Conservation (phyloP, 2,888 invertebrate species). For the Ceramica pisi region DNA sequence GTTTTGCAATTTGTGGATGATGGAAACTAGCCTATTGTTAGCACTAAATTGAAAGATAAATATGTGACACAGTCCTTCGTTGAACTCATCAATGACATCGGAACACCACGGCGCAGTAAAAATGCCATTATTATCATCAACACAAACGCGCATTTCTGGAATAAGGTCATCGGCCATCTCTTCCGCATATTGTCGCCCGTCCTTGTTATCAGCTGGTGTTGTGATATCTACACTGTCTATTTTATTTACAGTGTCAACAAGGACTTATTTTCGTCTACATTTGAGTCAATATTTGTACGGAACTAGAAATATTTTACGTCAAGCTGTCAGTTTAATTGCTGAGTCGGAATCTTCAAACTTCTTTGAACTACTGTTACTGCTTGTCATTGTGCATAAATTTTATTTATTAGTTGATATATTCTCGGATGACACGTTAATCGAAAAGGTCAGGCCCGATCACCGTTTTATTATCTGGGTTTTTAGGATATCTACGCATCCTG, state of each 20-base stretch:
- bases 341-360: background rate
- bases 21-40: no score
- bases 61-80: background rate
- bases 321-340: slow-evolving; percentile 6
- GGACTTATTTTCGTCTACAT: slow-evolving; percentile 37
- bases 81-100: slow-evolving; percentile 5
- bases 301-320: background rate
- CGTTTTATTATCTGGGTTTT: background rate
- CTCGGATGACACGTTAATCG: background rate
- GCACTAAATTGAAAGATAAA: background rate
- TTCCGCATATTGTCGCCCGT: slow-evolving; percentile 54
- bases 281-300: background rate
- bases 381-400: background rate
- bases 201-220: slow-evolving; percentile 50
- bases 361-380: background rate
- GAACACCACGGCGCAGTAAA: slow-evolving; percentile 2
- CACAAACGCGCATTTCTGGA: slow-evolving; percentile 28
- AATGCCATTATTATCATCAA: slow-evolving; percentile 26
- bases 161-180: slow-evolving; percentile 60
- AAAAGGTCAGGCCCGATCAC: background rate
- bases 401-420: background rate
- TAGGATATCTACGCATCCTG: background rate
- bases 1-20: no score
- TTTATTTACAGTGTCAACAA: slow-evolving; percentile 31
- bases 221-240: slow-evolving; percentile 27